A percentile compares a stretch with the other conserved stretches of the same genome.
Conservation (phyloP, 2,113 vertebrate species). For the Dasyornis broadbenti region DNA sequence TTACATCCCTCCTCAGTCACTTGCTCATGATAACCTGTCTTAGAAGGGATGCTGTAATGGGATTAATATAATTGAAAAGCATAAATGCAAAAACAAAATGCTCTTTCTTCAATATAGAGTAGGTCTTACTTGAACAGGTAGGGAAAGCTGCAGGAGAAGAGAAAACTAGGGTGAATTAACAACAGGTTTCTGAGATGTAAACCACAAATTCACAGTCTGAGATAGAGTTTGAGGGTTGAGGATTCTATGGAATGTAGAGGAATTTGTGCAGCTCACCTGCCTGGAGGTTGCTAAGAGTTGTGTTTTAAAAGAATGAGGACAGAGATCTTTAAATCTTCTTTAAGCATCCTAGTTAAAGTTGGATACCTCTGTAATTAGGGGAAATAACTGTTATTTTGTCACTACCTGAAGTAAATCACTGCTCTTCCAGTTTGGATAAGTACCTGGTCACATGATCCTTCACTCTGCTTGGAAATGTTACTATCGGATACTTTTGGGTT, state of each 20-base stretch:
- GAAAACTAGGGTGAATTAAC: not conserved
- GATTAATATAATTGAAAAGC: not conserved
- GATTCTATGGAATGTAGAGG: not conserved
- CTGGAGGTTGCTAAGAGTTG: not conserved
- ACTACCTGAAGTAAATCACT: not conserved
- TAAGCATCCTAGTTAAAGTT: not conserved
- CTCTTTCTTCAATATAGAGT: not conserved
- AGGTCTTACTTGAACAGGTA: not conserved
- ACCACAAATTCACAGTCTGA: not conserved
- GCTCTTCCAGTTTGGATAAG: not conserved
- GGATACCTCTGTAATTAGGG: not conserved
- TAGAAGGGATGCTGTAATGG: not conserved
- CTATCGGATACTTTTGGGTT: not conserved
- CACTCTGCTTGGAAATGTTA: not conserved
- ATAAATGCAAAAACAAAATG: not conserved
- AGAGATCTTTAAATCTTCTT: not conserved
- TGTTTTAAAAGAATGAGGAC: not conserved
- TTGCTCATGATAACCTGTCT: not conserved
- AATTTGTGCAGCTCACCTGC: not conserved
- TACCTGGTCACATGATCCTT: fast-evolving
- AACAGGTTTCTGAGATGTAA: not conserved
- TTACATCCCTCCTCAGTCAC: not conserved
- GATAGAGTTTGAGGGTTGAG: not conserved
- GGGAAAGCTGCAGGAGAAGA: not conserved
- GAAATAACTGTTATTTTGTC: not conserved